Evolutionary conservation across 2,113 vertebrate species (phyloP), one percentile per base, ranked within the genome.

Genomic region (Hippocampus barbouri): DNA sequence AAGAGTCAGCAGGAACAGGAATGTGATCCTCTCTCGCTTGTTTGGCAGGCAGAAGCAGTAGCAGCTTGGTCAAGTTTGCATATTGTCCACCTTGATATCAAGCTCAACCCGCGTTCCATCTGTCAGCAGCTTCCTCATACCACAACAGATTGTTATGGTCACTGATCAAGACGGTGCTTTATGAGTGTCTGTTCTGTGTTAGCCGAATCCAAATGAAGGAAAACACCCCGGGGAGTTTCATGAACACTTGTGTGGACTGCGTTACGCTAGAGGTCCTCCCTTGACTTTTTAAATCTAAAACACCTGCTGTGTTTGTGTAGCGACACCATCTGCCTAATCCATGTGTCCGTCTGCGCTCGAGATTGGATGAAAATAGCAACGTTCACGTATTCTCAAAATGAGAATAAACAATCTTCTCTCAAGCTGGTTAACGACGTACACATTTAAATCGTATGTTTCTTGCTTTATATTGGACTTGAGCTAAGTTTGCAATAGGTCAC

Each of bases 241-340:
- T 81, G 57, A 69, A 23, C 62, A 70, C 14, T 6, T 45, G 27
- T 71, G 27, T n/a, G 11, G 25, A 18, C 11, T 23, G 38, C 5
- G 20, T n/a, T 6, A 43, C 20, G 23, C 9, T 4, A 27, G 15
- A 66, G 15, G 14, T 0, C 41, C 41, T 25, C 40, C 7, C 7
- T 66, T 25, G 41, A 66, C 64, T 8, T 66, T 84, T 74, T 83
- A 85, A 88, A 82, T 81, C 81, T 78, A 54, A 43, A 73, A 78
- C 74, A 43, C 81, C 75, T 54, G 49, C 66, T 30, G 59, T 38
- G 56, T 43, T 54, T 57, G 15, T 18, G 23, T 25, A 27, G 70
- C 70, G 54, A 66, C 69, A 57, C 83, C 86, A 85, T 86, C 83
- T 89, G 88, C 53, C 74, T 82, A 73, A 85, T 85, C 82, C 69